Base-by-base conservation (phyloP, 1,140 invertebrate species). In the Hypsibius dujardini region DNA sequence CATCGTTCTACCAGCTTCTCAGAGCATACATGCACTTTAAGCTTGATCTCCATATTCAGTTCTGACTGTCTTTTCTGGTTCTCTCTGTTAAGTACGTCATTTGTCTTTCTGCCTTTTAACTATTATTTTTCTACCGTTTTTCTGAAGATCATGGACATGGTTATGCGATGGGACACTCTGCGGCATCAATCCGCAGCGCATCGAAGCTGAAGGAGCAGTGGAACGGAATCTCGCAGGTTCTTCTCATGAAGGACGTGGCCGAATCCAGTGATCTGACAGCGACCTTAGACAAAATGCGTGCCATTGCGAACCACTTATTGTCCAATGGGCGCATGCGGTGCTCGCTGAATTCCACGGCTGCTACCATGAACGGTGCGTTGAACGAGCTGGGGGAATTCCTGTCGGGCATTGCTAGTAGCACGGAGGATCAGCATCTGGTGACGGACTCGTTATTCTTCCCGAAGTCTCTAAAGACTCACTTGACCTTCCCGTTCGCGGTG, bases 141-240 rank as follows among this genome's bases (percentile, higher is more conserved):
- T n/a, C n/a, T n/a, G n/a, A n/a, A n/a, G n/a, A n/a, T n/a, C 83
- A 82, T 45, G 92, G 92, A 0, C 92, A 95, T 77, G 77, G 84
- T 2, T 95, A 90, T 78, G 90, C 91, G 1, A 90, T 94, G 86
- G 84, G 85, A n/a, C n/a, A n/a, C n/a, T n/a, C n/a, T n/a, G n/a
- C n/a, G n/a, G n/a, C n/a, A n/a, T n/a, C n/a, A n/a, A n/a, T n/a
- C n/a, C n/a, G n/a, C n/a, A n/a, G n/a, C n/a, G n/a, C n/a, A n/a
- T n/a, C 85, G 82, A 59, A 75, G 40, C 73, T 80, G 46, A 87
- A 86, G 75, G 91, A 94, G 74, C 80, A 80, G 47, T 79, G 88
- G n/a, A 79, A 82, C 42, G 92, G 92, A 1, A 78, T 95, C 7
- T 85, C 87, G 60, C 89, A 88, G 77, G 84, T 94, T 47, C 85